These are phyloP conservation scores for Paralichthys olivaceus DNA, from an alignment of 2,113 vertebrate genomes.

Conservation along the genomic window DNA sequence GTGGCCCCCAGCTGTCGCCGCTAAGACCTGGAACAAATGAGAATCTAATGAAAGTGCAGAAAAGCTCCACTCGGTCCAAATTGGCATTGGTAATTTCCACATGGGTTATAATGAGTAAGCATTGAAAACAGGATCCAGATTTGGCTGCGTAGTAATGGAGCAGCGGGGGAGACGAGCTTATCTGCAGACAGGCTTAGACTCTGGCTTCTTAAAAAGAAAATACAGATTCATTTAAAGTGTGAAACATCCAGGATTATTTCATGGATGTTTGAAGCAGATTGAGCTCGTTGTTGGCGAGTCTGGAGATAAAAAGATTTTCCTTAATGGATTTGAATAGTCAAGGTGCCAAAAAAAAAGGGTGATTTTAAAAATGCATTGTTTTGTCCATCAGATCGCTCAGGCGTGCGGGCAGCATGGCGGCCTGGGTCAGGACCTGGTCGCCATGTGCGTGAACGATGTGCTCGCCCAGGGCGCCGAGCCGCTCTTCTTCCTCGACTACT, in stretches of 20 bases:
- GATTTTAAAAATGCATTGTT: background rate
- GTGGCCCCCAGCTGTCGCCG: background rate
- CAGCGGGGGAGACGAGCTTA: background rate
- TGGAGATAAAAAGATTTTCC: too few species aligned
- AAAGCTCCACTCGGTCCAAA: background rate
- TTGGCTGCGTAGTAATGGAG: background rate
- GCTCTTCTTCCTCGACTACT: slow-evolving; percentile 97
- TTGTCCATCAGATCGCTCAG: slow-evolving; percentile 87
- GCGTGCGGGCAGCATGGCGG: slow-evolving; percentile 85
- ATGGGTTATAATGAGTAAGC: slow-evolving; percentile 8
- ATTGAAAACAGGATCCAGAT: background rate
- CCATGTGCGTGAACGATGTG: slow-evolving; percentile 97
- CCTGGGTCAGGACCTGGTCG: slow-evolving; percentile 96
- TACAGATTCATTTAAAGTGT: too few species aligned
- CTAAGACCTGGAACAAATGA: background rate
- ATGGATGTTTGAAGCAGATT: too few species aligned
- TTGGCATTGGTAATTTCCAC: background rate
- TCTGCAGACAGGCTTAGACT: too few species aligned
- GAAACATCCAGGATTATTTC: too few species aligned
- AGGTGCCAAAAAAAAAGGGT: background rate
- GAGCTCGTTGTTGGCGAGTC: too few species aligned
- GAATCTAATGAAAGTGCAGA: background rate
- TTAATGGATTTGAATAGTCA: too few species aligned
- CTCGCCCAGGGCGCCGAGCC: slow-evolving; percentile 95
- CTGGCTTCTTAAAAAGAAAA: too few species aligned